Percentiles rank a stretch among this genome's conserved stretches.
phyloP scores from a whole-genome alignment of 2,113 vertebrate genomes.

The Sylvietta virens region DNA sequence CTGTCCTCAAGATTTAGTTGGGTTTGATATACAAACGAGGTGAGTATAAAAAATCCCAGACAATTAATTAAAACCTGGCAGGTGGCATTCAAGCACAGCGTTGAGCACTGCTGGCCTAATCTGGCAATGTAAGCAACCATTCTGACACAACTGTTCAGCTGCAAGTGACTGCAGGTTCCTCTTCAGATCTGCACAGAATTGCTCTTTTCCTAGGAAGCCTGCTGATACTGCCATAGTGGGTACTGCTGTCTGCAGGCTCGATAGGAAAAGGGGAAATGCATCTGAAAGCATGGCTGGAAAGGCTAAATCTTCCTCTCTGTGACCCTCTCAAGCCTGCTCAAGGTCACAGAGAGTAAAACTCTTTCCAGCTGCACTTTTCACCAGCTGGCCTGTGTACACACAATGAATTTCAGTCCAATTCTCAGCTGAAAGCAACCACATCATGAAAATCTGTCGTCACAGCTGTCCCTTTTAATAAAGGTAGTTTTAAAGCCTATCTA shows the following conservation, averaged over 20 bases:
- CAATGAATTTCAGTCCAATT: background rate
- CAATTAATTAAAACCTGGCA: background rate
- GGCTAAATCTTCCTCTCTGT: background rate
- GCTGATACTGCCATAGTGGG: background rate
- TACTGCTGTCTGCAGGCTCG: background rate
- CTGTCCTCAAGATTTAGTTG: background rate
- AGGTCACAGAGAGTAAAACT: background rate
- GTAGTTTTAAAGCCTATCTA: background rate
- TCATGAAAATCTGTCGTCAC: background rate
- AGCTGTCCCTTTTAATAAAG: background rate
- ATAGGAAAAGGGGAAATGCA: background rate
- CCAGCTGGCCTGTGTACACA: background rate
- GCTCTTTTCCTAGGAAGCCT: background rate
- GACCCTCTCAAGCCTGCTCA: background rate
- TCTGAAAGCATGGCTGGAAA: background rate
- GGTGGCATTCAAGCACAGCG: background rate
- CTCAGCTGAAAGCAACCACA: background rate
- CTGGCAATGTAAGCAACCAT: background rate
- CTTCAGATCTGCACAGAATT: background rate
- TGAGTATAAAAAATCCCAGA: accelerated
- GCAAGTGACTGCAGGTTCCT: background rate
- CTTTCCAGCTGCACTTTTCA: background rate
- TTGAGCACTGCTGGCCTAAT: background rate
- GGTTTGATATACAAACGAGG: background rate
- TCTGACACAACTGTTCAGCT: background rate